Conservation (phyloP, 1,140 invertebrate genomes). For the Bilobella aurantiaca region DNA sequence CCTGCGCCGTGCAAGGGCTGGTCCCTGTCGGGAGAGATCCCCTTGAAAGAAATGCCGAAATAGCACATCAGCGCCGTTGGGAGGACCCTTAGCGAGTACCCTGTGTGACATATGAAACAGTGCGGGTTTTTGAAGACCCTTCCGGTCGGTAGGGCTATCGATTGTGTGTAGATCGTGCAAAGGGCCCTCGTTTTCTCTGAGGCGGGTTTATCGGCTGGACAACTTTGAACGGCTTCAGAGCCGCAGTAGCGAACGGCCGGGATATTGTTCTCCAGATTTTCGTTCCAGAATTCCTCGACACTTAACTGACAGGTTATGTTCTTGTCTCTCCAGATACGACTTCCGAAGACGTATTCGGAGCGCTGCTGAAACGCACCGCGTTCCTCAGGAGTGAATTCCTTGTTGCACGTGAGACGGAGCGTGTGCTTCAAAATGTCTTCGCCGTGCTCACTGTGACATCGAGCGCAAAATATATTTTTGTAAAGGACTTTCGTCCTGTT, state of each 20-base stretch:
- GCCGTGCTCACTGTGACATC: conserved; percentile 33
- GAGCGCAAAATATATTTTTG: conserved; percentile 38
- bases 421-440: neutral
- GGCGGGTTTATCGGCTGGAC: neutral
- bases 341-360: conserved; percentile 8
- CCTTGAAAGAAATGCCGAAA: conserved; percentile 4
- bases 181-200: neutral
- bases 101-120: conserved; percentile 39
- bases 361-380: conserved; percentile 6
- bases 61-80: conserved; percentile 13
- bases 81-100: neutral
- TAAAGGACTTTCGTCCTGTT: conserved; percentile 27
- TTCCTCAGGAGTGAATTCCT: conserved; percentile 1
- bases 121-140: conserved; percentile 40
- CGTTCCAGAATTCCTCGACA: neutral
- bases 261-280: neutral
- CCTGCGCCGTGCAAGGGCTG: conserved; percentile 12
- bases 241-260: conserved; percentile 25
- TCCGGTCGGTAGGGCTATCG: neutral
- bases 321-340: conserved; percentile 5
- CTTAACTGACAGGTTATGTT: neutral
- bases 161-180: conserved; percentile 18
- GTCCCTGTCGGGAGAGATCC: neutral
- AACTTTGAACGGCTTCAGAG: neutral
- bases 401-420: conserved; percentile 15